These are phyloP conservation scores for Leucosticte australis DNA, from an alignment of 2,113 vertebrate species.

Conservation along the genomic window DNA sequence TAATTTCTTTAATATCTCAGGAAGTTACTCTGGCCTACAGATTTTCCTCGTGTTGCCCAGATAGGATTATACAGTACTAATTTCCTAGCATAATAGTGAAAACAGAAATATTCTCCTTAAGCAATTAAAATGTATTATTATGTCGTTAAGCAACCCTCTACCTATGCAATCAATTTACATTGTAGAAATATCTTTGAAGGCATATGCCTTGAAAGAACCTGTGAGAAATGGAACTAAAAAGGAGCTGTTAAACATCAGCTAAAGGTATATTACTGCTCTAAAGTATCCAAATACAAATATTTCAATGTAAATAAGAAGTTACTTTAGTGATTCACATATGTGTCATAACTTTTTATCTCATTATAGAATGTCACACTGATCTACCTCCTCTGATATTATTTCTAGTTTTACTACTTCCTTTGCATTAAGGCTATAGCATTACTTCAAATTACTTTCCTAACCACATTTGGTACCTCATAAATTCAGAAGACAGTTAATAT, in stretches of 20 bases:
- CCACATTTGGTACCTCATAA: conserved; percentile 51
- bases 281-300: conserved; percentile 6
- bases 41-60: background rate
- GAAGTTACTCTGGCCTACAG: background rate
- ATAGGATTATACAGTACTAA: background rate
- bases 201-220: background rate
- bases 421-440: conserved; percentile 16
- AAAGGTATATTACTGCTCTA: background rate
- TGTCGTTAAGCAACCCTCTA: background rate
- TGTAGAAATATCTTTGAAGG: background rate
- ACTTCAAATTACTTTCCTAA: conserved; percentile 58
- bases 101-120: background rate
- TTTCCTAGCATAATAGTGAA: background rate
- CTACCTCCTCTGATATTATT: conserved; percentile 24
- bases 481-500: conserved; percentile 54
- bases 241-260: background rate
- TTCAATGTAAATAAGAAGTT: conserved; percentile 21
- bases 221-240: background rate
- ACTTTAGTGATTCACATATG: background rate
- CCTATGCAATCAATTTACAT: too few species aligned
- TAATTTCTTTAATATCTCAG: background rate
- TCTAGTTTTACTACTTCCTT: conserved; percentile 36
- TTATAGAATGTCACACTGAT: background rate
- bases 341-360: background rate
- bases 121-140: background rate